These are phyloP conservation scores for Chelmon rostratus DNA, from an alignment of 2,797 vertebrate genomes.

Conservation along the genomic window DNA sequence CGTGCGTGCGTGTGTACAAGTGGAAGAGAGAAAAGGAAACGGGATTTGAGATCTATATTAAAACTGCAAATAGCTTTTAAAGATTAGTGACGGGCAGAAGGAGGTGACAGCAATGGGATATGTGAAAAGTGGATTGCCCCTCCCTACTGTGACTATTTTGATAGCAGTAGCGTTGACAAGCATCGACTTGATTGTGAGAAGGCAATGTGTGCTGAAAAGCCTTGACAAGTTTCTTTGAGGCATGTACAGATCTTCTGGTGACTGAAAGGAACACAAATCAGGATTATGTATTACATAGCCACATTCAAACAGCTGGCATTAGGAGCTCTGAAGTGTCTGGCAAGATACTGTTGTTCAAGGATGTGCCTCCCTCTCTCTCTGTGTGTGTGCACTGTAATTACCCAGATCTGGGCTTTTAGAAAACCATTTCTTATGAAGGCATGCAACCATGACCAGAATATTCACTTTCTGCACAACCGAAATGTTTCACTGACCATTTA, in stretches of 20 bases:
- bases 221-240: conserved; percentile 84
- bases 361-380: conserved; percentile 57
- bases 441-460: conserved; percentile 47
- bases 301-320: conserved; percentile 80
- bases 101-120: conserved; percentile 82
- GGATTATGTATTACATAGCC: conserved; percentile 84
- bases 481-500: conserved; percentile 51
- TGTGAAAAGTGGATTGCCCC: conserved; percentile 80
- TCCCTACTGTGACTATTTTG: conserved; percentile 80
- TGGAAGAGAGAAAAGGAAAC: conserved; percentile 69
- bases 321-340: conserved; percentile 75
- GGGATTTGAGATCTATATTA: conserved; percentile 88
- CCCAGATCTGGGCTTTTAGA: conserved; percentile 67
- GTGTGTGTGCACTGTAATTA: conserved; percentile 72
- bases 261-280: conserved; percentile 82
- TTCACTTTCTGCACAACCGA: conserved; percentile 22
- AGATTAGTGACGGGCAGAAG: conserved; percentile 86
- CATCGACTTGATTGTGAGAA: conserved; percentile 80
- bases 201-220: conserved; percentile 76
- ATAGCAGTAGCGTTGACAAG: conserved; percentile 79
- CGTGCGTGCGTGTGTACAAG: conserved; percentile 25
- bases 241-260: conserved; percentile 77
- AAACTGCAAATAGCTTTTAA: conserved; percentile 87
- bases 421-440: conserved; percentile 61
- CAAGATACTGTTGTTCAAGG: conserved; percentile 72